Conservation (phyloP, 2,113 vertebrate genomes). For the Pseudois nayaur region DNA sequence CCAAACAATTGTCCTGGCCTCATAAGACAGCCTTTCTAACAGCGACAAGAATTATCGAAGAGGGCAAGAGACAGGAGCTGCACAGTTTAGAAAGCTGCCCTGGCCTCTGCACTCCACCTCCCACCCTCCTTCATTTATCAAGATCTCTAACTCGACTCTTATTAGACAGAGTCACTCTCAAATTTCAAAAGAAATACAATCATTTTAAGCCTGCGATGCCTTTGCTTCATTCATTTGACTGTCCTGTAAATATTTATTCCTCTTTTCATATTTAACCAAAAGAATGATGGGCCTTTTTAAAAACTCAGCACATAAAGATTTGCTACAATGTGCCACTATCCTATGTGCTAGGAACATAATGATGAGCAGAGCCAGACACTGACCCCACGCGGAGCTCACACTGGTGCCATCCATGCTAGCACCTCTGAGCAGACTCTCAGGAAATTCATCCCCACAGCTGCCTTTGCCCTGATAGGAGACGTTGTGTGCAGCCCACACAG, state of each 20-base stretch:
- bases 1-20: neutral
- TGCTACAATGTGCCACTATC: neutral
- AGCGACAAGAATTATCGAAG: neutral
- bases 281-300: neutral
- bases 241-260: neutral
- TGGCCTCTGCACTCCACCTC: fast-evolving
- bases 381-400: neutral
- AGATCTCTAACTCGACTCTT: neutral
- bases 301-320: neutral
- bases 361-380: neutral
- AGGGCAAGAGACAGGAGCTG: neutral
- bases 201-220: neutral
- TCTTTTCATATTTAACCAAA: neutral
- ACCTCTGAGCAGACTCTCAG: neutral
- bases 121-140: neutral
- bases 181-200: neutral
- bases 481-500: too few species aligned
- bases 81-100: neutral
- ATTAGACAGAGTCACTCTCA: neutral
- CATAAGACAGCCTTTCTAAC: neutral
- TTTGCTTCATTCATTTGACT: neutral
- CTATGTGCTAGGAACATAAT: neutral
- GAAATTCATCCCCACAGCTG: neutral
- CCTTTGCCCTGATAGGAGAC: neutral
- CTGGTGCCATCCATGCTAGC: neutral